phyloP scores from a whole-genome alignment of 2,888 invertebrate genomes.

The Cylloceria caligata region DNA sequence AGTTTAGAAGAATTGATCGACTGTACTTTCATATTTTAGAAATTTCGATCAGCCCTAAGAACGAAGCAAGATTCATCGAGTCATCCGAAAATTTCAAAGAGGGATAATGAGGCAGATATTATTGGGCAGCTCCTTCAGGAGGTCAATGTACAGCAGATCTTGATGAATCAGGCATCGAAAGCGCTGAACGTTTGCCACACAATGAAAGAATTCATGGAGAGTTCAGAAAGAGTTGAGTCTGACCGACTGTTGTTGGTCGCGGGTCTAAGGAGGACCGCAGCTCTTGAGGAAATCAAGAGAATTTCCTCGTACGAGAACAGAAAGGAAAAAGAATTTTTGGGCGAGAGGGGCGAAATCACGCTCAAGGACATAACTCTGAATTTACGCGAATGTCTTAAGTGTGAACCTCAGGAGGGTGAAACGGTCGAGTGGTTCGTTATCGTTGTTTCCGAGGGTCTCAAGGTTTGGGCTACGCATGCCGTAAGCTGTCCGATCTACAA shows the following conservation, averaged over 20 bases:
- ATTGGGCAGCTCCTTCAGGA: constrained; percentile 73
- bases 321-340: constrained; percentile 8
- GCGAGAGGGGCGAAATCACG: constrained; percentile 70
- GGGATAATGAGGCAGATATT: constrained; percentile 40
- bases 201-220: constrained; percentile 84
- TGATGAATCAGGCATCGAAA: constrained; percentile 83
- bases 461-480: constrained; percentile 78
- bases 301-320: constrained; percentile 48
- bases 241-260: constrained; percentile 85
- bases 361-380: constrained; percentile 72
- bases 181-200: constrained; percentile 85
- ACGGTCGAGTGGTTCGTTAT: constrained; percentile 81
- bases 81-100: not conserved
- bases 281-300: constrained; percentile 72
- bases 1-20: too few relatives aligned
- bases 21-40: constrained; percentile 34
- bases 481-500: constrained; percentile 72
- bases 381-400: constrained; percentile 69
- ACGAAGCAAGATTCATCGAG: constrained; percentile 10
- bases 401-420: constrained; percentile 67
- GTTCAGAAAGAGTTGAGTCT: constrained; percentile 86
- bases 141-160: constrained; percentile 74
- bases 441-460: constrained; percentile 77
- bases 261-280: constrained; percentile 70
- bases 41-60: constrained; percentile 46